phyloP scores from a whole-genome alignment of 2,797 vertebrate genomes.

The Sebastes minor region DNA sequence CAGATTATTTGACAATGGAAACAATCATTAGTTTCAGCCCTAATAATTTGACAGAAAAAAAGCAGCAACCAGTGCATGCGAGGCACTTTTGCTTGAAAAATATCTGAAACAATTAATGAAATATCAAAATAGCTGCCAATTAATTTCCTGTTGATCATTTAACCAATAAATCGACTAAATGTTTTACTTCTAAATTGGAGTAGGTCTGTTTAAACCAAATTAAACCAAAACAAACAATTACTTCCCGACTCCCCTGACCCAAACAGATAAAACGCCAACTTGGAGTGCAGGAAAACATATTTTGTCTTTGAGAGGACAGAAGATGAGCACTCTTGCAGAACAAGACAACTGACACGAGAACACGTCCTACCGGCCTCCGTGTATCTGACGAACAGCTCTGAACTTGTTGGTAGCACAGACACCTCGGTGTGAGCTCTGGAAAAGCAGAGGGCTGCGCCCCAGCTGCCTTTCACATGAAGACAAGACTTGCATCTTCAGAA shows the following conservation, averaged over 20 bases:
- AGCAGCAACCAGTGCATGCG: not conserved
- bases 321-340: not conserved
- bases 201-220: not conserved
- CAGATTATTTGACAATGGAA: no score
- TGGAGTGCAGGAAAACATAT: not conserved
- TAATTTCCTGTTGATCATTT: not conserved
- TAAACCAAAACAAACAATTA: not conserved
- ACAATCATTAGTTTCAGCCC: no score
- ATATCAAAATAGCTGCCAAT: not conserved
- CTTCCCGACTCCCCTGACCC: not conserved
- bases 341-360: constrained; percentile 42
- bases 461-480: constrained; percentile 73
- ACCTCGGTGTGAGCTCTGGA: constrained; percentile 56
- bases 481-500: constrained; percentile 79
- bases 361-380: constrained; percentile 17
- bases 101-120: not conserved
- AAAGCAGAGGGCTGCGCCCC: constrained; percentile 61
- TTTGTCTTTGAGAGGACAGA: constrained; percentile 1
- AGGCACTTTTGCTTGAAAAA: not conserved
- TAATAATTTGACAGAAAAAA: not conserved
- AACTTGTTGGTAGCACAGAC: constrained; percentile 59
- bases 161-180: not conserved
- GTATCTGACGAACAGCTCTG: constrained; percentile 53
- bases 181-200: not conserved
- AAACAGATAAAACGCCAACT: not conserved